A percentile compares a stretch with the other conserved stretches of the same genome.
Evolutionary conservation across 2,888 invertebrate genomes (phyloP).

Genomic region (Pyralis farinalis): DNA sequence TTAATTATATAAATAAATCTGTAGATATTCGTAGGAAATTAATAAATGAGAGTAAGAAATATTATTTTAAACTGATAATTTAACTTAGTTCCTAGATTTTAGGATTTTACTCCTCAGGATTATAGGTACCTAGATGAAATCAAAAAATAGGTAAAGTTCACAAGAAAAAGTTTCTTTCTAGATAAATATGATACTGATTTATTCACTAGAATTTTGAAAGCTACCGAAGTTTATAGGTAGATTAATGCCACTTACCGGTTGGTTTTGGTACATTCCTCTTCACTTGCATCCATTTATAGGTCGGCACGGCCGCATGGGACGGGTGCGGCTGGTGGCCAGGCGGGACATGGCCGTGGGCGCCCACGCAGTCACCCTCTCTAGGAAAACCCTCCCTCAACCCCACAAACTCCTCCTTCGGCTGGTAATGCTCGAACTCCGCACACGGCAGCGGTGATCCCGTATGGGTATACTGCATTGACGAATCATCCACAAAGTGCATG

Average conservation of each 20-base stretch:
- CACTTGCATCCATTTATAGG: conserved; percentile 99
- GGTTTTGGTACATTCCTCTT: conserved; percentile 98
- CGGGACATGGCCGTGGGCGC: conserved; percentile 51
- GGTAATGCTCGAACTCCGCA: conserved; percentile 81
- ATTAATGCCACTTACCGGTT: conserved; percentile 83
- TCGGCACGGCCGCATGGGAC: conserved; percentile 87
- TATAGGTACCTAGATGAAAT: no score
- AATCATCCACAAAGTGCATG: conserved; percentile 73
- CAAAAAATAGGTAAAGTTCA: no score
- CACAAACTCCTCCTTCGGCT: conserved; percentile 83
- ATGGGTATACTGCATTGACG: conserved; percentile 62
- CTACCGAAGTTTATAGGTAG: no score
- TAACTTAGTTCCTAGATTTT: no score
- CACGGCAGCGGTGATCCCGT: conserved; percentile 73
- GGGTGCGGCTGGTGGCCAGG: conserved; percentile 58
- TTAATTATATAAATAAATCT: no score
- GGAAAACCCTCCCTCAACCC: conserved; percentile 60
- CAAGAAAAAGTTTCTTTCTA: no score
- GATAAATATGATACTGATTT: no score
- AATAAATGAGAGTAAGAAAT: no score
- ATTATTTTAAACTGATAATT: no score
- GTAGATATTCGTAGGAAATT: no score
- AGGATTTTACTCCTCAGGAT: no score
- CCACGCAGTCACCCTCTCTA: conserved; percentile 52
- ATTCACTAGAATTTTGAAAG: no score